Evolutionary conservation across 2,797 vertebrate species (phyloP).

Genomic region (Poeciliopsis presidionis): DNA sequence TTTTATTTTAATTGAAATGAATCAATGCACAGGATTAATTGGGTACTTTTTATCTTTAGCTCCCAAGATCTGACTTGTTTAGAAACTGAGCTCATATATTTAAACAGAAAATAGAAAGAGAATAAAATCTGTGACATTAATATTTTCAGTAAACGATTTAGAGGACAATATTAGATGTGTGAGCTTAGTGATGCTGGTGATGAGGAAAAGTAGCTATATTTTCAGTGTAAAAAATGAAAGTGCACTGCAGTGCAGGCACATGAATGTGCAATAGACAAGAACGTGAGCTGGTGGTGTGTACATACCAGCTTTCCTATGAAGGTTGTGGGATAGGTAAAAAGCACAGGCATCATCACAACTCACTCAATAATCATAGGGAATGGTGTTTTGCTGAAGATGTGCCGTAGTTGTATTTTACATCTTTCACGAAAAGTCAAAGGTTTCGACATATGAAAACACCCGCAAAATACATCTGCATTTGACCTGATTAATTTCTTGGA

Average conservation of each 20-base stretch:
- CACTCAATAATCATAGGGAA: slow-evolving; percentile 44
- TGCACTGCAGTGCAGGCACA: slow-evolving; percentile 24
- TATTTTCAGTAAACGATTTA: not conserved
- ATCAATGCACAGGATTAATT: not conserved
- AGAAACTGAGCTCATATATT: not conserved
- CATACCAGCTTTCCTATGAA: slow-evolving; percentile 30
- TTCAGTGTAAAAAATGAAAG: slow-evolving; percentile 43
- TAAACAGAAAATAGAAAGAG: not conserved
- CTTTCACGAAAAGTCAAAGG: not conserved
- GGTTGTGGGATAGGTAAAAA: slow-evolving; percentile 5
- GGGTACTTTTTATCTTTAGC: not conserved
- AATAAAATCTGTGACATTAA: not conserved
- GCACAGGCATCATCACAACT: slow-evolving; percentile 23
- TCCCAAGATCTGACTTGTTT: not conserved
- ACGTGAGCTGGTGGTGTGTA: slow-evolving; percentile 8
- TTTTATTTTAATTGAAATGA: not conserved
- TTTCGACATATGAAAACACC: not conserved
- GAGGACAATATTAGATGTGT: not conserved
- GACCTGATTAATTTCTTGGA: not conserved
- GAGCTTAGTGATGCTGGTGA: slow-evolving; percentile 20
- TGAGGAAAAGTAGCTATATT: slow-evolving; percentile 36
- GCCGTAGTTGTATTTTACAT: not conserved
- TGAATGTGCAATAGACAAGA: slow-evolving; percentile 28
- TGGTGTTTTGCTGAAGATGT: slow-evolving; percentile 28
- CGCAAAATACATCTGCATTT: not conserved